Base-by-base conservation (phyloP, 2,113 vertebrate genomes). In the Halichoerus grypus region DNA sequence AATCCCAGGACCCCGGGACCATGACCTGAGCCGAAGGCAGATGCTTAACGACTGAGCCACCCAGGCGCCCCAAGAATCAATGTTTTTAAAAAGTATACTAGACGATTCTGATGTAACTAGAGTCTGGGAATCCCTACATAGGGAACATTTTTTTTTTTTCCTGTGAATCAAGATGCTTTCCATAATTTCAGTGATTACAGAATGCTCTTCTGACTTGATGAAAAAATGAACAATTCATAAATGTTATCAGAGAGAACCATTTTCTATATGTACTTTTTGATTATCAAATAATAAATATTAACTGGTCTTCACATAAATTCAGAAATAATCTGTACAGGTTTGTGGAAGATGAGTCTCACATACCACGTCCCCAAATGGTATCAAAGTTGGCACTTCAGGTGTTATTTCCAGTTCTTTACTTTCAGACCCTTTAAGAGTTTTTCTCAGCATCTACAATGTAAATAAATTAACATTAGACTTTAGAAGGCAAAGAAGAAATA, bases 331-430 rank as follows among this genome's bases (percentile, higher is more conserved):
- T 90, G 28, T 53, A 51, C 3, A 46, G 8, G 5, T 63, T 92
- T 76, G n/a, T 5, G 49, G n/a, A 96, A 36, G n/a, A 42, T 55
- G 59, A 96, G 22, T 96, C 59, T 94, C 94, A 98, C 98, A 51
- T 98, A 98, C 98, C 98, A 98, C 98, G 81, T 98, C 98, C 86
- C 98, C 98, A 97, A 98, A 98, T n/a, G 98, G 98, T 71, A 98
- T 53, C 94, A 98, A 97, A 96, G 12, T 82, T 80, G 91, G 82
- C 71, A 33, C 7, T 2, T 97, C 88, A 28, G 28, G 28, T 84
- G 14, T 4, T 76, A 21, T 15, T 77, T 59, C 55, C 28, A 3
- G 0, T 71, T 89, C 88, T 88, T 97, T 91, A 74, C 24, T 93
- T 33, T 98, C 94, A 95, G 94, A 36, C 57, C n/a, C 72, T 67